Conservation (phyloP, 2,113 vertebrate species). For the Phalacrocorax pelagicus region DNA sequence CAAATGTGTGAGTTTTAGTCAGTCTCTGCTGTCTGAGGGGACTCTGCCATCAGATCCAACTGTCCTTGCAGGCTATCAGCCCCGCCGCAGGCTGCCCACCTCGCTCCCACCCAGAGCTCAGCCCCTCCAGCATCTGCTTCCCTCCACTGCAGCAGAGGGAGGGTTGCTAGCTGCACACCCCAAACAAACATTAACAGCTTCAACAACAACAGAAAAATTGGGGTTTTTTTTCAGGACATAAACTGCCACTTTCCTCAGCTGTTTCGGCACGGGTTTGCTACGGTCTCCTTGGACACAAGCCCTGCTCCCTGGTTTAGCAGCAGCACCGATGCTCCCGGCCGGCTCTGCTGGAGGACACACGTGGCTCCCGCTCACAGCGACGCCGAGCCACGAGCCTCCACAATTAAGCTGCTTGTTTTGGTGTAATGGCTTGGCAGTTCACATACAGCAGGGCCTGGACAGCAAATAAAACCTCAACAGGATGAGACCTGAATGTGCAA, state of each 20-base stretch:
- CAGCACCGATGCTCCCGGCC: not conserved
- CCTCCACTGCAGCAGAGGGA: fast-evolving
- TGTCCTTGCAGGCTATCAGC: not conserved
- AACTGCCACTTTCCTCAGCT: fast-evolving
- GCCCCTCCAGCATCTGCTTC: not conserved
- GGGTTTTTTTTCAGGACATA: not conserved
- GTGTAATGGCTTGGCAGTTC: not conserved
- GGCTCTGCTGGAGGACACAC: not conserved
- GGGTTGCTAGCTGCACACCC: not conserved
- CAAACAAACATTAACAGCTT: not conserved
- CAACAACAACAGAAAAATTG: fast-evolving
- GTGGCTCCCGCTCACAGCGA: not conserved
- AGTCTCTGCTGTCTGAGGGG: not conserved
- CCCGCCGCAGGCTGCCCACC: not conserved
- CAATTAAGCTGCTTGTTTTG: not conserved
- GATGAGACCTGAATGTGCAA: not conserved
- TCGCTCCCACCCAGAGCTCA: not conserved
- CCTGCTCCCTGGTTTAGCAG: fast-evolving
- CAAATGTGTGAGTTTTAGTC: fast-evolving
- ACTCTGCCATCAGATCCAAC: fast-evolving
- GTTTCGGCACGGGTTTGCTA: fast-evolving
- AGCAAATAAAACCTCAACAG: not conserved
- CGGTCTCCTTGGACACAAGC: not conserved
- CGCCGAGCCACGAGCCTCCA: not conserved
- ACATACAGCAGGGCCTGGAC: not conserved